Percentiles rank a stretch among this genome's conserved stretches.
phyloP scores from a whole-genome alignment of 2,888 invertebrate genomes.

The Orthonychiurus folsomi region DNA sequence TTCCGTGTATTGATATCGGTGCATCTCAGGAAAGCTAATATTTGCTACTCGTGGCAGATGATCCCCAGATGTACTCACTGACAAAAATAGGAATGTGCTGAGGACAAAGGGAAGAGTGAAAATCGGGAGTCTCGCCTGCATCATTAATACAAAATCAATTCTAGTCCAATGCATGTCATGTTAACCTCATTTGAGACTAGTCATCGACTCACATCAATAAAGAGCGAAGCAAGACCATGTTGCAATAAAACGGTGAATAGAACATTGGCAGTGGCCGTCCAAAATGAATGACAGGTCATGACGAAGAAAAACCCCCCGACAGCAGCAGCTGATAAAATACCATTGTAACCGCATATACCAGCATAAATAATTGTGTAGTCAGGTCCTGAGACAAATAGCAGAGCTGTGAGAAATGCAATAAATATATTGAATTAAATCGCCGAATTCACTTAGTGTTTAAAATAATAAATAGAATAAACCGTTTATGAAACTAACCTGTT shows the following conservation, averaged over 20 bases:
- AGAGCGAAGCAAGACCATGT: conserved; percentile 41
- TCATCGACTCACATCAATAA: conserved; percentile 42
- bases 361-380: conserved; percentile 42
- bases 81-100: conserved; percentile 44
- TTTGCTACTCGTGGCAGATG: conserved; percentile 41
- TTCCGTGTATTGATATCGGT: conserved; percentile 41
- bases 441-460: background rate
- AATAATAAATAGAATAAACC: background rate
- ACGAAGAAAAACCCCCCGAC: conserved; percentile 46
- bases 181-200: background rate
- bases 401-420: conserved; percentile 20
- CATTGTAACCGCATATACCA: conserved; percentile 48
- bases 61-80: conserved; percentile 41
- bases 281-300: conserved; percentile 42
- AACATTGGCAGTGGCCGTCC: conserved; percentile 43
- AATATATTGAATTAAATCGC: background rate
- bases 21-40: conserved; percentile 44
- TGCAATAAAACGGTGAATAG: conserved; percentile 44
- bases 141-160: conserved; percentile 5
- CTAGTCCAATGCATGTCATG: background rate
- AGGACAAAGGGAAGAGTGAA: conserved; percentile 45
- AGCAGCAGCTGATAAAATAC: conserved; percentile 44
- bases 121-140: conserved; percentile 31
- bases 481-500: conserved; percentile 43
- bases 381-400: conserved; percentile 26